Conservation (phyloP, 2,113 vertebrate genomes). For the Garra rufa region DNA sequence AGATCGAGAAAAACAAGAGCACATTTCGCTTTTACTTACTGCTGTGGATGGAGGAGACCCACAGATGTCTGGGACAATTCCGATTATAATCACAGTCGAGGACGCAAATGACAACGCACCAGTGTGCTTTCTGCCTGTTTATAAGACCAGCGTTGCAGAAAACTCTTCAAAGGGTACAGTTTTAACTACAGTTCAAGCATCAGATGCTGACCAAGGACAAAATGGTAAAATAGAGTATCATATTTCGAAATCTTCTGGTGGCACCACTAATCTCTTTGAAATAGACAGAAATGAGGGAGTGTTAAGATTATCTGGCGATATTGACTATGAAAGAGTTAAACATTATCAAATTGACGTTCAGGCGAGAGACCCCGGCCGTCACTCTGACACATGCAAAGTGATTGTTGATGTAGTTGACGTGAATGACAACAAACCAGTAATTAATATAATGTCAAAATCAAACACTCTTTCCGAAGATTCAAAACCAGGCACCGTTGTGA, state of each 20-base stretch:
- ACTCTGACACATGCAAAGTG: slow-evolving; percentile 62
- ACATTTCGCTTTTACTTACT: slow-evolving; percentile 42
- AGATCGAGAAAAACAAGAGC: slow-evolving; percentile 39
- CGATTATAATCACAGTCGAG: slow-evolving; percentile 46
- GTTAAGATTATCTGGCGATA: slow-evolving; percentile 59
- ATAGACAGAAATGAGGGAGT: slow-evolving; percentile 64
- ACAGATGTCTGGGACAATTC: slow-evolving; percentile 20
- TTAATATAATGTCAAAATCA: slow-evolving; percentile 61
- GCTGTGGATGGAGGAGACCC: slow-evolving; percentile 38
- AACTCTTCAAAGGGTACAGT: slow-evolving; percentile 53
- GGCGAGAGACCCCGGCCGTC: slow-evolving; percentile 69
- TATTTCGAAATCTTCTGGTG: slow-evolving; percentile 58
- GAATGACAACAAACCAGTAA: slow-evolving; percentile 73
- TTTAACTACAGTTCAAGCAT: slow-evolving; percentile 61
- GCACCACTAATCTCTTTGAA: slow-evolving; percentile 58
- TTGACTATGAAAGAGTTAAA: slow-evolving; percentile 71
- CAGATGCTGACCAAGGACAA: slow-evolving; percentile 69
- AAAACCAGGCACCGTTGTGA: slow-evolving; percentile 49
- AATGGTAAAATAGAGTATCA: slow-evolving; percentile 70
- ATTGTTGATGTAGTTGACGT: slow-evolving; percentile 70
- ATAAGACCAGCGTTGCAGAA: slow-evolving; percentile 61
- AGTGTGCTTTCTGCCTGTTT: slow-evolving; percentile 54
- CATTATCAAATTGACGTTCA: slow-evolving; percentile 66
- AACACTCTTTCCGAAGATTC: slow-evolving; percentile 53
- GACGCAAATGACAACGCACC: slow-evolving; percentile 62